Base-by-base conservation (phyloP, 2,797 vertebrate genomes). In the Paratrypauchen microcephalus region DNA sequence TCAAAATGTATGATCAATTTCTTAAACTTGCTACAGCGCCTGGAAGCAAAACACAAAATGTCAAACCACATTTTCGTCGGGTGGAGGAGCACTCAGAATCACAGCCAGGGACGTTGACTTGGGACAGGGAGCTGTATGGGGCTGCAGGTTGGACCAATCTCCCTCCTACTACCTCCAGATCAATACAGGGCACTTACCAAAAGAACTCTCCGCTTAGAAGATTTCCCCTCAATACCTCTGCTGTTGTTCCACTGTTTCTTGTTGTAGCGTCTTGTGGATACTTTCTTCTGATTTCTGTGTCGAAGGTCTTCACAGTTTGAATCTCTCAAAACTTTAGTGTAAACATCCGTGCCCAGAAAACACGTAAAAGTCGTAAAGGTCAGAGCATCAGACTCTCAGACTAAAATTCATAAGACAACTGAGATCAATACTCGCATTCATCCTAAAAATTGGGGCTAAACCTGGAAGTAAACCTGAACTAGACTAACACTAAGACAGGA, bases 81-180 rank as follows among this genome's bases (percentile, higher is more conserved):
- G 54, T 50, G 19, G 65, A 75, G 64, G 67, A 78, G 67, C 84
- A 85, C 83, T 89, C 83, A 79, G 76, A 81, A 79, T 83, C 73
- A 36, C 83, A 81, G 87, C 79, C 75, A 71, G 79, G 83, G 72
- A 74, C 82, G 87, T 86, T 85, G 83, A 87, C 84, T 83, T 73
- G 75, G 84, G 78, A 77, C 65, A 48, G 66, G 60, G 71, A 41
- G 78, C 79, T 60, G 73, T 9, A 72, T 23, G 70, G 67, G 57
- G 73, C 65, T 55, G 74, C 68, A 76, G 66, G 66, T 21, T 48
- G 72, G 6, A 73, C 71, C 87, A 55, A 76, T 73, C 48, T 48
- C 70, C 80, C 79, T 2, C 83, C 79, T 61, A 81, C 86, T n/a
- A 76, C 68, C 72, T 61, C 39, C 23, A 58, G 74, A 83, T 87